Base-by-base conservation (phyloP, 2,113 vertebrate genomes). In the Brachyistius frenatus region DNA sequence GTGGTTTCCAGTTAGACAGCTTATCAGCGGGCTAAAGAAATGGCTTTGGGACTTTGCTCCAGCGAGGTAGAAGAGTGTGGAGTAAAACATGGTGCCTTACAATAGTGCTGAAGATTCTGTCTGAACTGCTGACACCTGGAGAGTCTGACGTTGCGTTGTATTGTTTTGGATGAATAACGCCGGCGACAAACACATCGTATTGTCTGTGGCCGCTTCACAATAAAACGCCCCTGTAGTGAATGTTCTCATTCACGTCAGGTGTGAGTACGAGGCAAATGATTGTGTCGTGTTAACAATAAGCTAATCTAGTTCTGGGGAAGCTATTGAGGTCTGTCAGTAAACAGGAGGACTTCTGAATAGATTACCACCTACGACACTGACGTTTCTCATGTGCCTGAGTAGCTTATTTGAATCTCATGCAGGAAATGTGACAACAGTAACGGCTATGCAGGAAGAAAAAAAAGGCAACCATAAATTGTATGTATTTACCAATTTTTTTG, bases 1-100 rank as follows among this genome's bases (percentile, higher is more conserved):
- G 31, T 61, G 14, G n/a, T 39, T 79, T 79, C 6, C 36, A 30
- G 30, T 13, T 16, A 56, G 58, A 81, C 67, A 50, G 32, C 46
- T 60, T 30, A 49, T 58, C 30, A 57, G 8, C 16, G 46, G 16
- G 14, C 5, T 15, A 47, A 37, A n/a, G n/a, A 50, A 67, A 57
- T 55, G 16, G 36, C 57, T 33, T 4, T 32, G 49, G 15, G 31
- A 2, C 37, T 71, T 70, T 57, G 30, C 53, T 55, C 44, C 23
- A 65, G 7, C 33, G 5, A 54, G 15, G 0, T 10, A n/a, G 58
- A 57, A 13, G 10, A 0, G 30, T 63, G 41, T 46, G 10, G 14
- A 5, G 32, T 31, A 14, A 23, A 73, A 41, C 13, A 10, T 9
- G 16, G 1, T 16, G 46, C 0, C 23, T 47, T 23, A 46, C 15